Evolutionary conservation across 2,797 vertebrate genomes (phyloP).

Genomic region (Gadopsis bispinosus): DNA sequence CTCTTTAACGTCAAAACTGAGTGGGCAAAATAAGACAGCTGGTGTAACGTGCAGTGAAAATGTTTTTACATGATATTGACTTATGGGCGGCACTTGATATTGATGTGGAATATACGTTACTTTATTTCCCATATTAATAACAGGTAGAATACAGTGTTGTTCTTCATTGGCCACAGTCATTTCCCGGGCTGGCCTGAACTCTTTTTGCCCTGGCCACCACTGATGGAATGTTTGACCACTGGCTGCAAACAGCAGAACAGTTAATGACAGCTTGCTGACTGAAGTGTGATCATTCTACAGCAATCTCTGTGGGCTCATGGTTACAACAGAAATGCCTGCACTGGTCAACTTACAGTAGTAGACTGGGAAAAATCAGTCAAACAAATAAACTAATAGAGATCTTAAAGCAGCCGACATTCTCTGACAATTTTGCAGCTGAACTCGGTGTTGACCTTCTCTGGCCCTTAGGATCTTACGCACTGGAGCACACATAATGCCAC

Average conservation of each 20-base stretch:
- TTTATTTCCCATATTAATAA: constrained; percentile 63
- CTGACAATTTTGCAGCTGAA: constrained; percentile 8
- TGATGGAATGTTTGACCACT: constrained; percentile 68
- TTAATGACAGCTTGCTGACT: constrained; percentile 61
- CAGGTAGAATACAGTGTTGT: constrained; percentile 52
- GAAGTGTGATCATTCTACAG: constrained; percentile 51
- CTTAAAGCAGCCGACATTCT: constrained; percentile 15
- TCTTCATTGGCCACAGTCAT: constrained; percentile 48
- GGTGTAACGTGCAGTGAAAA: constrained; percentile 67
- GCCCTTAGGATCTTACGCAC: constrained; percentile 11
- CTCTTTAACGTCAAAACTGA: constrained; percentile 76
- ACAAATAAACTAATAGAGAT: constrained; percentile 11
- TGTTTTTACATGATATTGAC: constrained; percentile 69
- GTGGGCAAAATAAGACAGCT: constrained; percentile 64
- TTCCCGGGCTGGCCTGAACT: constrained; percentile 51
- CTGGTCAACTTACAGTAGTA: constrained; percentile 16
- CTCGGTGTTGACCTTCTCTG: constrained; percentile 18
- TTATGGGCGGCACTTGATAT: constrained; percentile 62
- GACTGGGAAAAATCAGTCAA: constrained; percentile 26
- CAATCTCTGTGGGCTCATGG: constrained; percentile 42
- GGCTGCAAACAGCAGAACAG: constrained; percentile 51
- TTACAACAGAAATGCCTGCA: constrained; percentile 41
- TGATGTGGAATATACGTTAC: constrained; percentile 61
- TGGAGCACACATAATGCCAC: constrained; percentile 47
- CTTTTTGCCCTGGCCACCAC: constrained; percentile 37